Base-by-base conservation (phyloP, 2,888 invertebrate species). In the Nasonia oneida region DNA sequence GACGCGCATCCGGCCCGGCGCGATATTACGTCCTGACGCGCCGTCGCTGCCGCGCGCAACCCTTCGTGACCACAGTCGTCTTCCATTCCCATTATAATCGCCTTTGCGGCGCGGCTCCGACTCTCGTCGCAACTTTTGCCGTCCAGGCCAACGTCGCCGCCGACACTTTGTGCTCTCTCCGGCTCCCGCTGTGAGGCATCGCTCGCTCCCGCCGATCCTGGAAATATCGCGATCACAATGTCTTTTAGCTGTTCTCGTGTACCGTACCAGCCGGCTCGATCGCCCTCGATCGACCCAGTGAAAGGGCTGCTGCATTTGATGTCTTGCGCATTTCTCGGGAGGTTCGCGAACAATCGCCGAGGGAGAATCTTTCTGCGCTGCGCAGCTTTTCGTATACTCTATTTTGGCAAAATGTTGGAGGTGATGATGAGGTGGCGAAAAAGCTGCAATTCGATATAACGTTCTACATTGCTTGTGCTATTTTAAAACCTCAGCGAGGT, bases 11-110 rank as follows among this genome's bases (percentile, higher is more conserved):
- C 77, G 87, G 86, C 84, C 81, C 81, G 81, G 86, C 81, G 88
- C 88, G 83, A 86, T 84, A 86, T 84, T 83, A 77, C 86, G 42
- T 76, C 53, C 81, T 80, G 76, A 76, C 80, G 73, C 76, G 73
- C 76, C 23, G 15, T n/a, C 71, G 67, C 64, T 64, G 42, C n/a
- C 23, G 47, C 47, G 53, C 67, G 81, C 75, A 86, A 83, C 84
- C 81, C 84, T 84, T 86, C 64, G 76, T 75, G 83, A 64, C 18
- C 64, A 39, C 23, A 10, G 37, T 12, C 82, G 81, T 23, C 75
- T 79, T 74, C 14, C 23, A 82, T 86, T 80, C 83, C 53, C 75
- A 83, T 81, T 82, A 81, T 85, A 76, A 85, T 85, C 84, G 84
- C 50, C 80, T 85, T 85, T 82, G 79, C 53, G 64, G 61, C 8